A percentile compares a stretch with the other conserved stretches of the same genome.
Conservation (phyloP, 2,888 invertebrate genomes). For the Leptopilina myrica region DNA sequence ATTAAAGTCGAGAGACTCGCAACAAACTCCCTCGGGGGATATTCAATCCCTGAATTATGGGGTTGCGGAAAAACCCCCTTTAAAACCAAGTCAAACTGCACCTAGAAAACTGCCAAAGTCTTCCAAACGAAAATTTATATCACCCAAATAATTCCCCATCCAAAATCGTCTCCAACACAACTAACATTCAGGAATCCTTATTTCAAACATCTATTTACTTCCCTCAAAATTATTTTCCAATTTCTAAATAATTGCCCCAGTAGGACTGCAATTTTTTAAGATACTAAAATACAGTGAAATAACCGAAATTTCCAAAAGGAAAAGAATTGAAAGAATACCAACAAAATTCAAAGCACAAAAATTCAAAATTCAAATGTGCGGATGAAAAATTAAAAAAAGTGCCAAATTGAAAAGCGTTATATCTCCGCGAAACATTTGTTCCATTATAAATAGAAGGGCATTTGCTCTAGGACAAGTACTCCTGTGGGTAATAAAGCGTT, state of each 20-base stretch:
- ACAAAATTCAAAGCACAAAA: not conserved
- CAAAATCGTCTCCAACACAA: no score
- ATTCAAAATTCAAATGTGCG: not conserved
- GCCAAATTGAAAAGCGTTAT: conserved; percentile 40
- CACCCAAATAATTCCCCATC: no score
- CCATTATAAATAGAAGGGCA: conserved; percentile 56
- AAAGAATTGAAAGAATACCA: no score
- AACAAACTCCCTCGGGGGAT: conserved; percentile 60
- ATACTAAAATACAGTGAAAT: no score
- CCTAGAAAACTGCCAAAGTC: conserved; percentile 45
- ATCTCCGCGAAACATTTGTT: conserved; percentile 58
- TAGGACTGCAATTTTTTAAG: no score
- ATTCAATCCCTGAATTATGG: conserved; percentile 45
- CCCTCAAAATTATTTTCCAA: no score
- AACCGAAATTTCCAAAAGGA: no score
- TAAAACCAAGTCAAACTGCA: conserved; percentile 61
- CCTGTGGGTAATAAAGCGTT: conserved; percentile 53
- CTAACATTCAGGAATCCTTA: no score
- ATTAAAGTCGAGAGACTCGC: conserved; percentile 65
- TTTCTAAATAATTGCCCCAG: no score
- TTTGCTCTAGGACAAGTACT: conserved; percentile 47
- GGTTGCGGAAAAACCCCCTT: conserved; percentile 57
- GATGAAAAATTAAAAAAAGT: no score
- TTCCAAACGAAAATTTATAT: conserved; percentile 38
- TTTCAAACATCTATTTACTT: no score